A percentile compares a stretch with the other conserved stretches of the same genome.
phyloP scores from a whole-genome alignment of 2,797 vertebrate species.

The Pempheris klunzingeri region DNA sequence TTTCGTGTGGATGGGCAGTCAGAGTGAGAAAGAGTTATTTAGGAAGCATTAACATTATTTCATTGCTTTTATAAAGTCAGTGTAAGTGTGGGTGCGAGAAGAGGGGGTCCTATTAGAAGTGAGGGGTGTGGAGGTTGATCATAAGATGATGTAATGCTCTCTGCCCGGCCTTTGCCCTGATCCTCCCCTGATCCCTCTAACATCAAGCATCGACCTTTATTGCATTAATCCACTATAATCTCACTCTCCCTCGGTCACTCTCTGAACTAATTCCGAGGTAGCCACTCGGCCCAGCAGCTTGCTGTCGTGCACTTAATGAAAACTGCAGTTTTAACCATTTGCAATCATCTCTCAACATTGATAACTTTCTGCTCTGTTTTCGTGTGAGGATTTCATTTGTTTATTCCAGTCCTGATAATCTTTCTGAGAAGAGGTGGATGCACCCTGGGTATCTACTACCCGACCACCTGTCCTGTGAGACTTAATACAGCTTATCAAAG shows the following conservation, averaged over 20 bases:
- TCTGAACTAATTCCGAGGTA: conserved; percentile 52
- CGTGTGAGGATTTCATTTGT: conserved; percentile 25
- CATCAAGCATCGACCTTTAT: conserved; percentile 73
- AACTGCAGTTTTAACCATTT: conserved; percentile 45
- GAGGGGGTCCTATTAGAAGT: conserved; percentile 11
- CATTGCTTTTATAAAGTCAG: background rate
- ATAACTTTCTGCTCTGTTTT: background rate
- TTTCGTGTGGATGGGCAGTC: too few species aligned
- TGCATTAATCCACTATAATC: conserved; percentile 84
- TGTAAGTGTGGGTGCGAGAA: background rate
- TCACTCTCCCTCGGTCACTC: conserved; percentile 62
- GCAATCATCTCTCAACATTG: conserved; percentile 36
- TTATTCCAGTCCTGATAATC: conserved; percentile 57
- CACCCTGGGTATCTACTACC: background rate
- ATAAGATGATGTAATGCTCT: conserved; percentile 69
- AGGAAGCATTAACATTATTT: background rate
- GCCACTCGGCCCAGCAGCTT: conserved; percentile 55
- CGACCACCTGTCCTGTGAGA: conserved; percentile 24
- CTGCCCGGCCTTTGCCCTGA: conserved; percentile 61
- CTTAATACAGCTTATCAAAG: conserved; percentile 50
- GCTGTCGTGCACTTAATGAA: conserved; percentile 37
- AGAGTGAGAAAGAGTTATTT: background rate
- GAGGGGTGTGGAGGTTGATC: conserved; percentile 14
- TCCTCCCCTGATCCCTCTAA: conserved; percentile 75
- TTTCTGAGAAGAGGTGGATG: conserved; percentile 53